Base-by-base conservation (phyloP, 2,113 vertebrate genomes). In the Poecile atricapillus region DNA sequence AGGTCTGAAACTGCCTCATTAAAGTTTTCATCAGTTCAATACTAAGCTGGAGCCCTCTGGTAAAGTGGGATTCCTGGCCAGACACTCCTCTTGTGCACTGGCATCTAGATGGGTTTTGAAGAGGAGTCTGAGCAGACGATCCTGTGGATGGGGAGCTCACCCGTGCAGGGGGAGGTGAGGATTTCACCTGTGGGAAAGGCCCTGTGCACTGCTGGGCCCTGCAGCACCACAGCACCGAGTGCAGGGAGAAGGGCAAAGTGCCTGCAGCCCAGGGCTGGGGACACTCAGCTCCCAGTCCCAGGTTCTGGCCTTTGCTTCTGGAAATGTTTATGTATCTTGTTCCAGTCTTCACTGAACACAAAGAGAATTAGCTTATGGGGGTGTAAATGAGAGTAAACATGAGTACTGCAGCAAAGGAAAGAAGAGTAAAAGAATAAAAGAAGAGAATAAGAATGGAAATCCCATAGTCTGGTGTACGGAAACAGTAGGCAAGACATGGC, bases 141-240 rank as follows among this genome's bases (percentile, higher is more conserved):
- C 9, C 5, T 9, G 65, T 16, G 89, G 86, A 37, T 9, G 50
- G 14, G 78, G 59, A 7, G 7, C 64, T 80, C 47, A 7, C 24
- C 44, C 20, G 1, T 1, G 7, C 33, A 9, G 25, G 1, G 60
- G 39, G 27, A 14, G 5, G 20, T 1, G 8, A n/a, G 69, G 64
- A 17, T 69, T 73, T 15, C 9, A 4, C 0, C 3, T 12, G 44
- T 52, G 64, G 58, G 37, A 39, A 37, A 31, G 11, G 10, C 43
- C 35, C 64, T 1, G 1, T 1, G 41, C 9, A 7, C 13, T 5
- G 6, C 47, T 15, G 81, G 62, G 81, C 64, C 68, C 76, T 68
- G 73, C 53, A n/a, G 76, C 2, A 0, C 3, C 4, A 25, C 35
- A 15, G 64, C 22, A 50, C 2, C 3, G 12, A 6, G 19, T 1